These are phyloP conservation scores for Aphaenogaster floridana DNA, from an alignment of 1,140 invertebrate genomes.

Conservation along the genomic window DNA sequence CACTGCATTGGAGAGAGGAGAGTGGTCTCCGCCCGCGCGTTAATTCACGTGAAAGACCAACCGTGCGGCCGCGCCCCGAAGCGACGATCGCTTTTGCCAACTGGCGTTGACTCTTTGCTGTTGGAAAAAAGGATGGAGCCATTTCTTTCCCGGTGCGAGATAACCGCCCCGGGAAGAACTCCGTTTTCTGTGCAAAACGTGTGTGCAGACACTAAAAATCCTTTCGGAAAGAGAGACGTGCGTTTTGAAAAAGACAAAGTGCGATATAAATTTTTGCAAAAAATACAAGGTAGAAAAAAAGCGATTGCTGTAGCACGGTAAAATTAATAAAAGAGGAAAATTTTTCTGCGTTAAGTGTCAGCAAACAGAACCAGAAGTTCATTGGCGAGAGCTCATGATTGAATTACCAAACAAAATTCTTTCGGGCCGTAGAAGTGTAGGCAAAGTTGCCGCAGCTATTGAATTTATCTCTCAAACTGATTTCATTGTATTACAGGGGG, in stretches of 20 bases:
- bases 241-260: background rate
- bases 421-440: conserved; percentile 26
- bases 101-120: conserved; percentile 71
- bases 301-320: background rate
- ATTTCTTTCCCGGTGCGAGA: conserved; percentile 12
- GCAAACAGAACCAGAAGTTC: background rate
- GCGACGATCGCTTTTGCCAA: conserved; percentile 63
- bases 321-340: background rate
- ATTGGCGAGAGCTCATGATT: conserved; percentile 25
- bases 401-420: conserved; percentile 61
- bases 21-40: conserved; percentile 44
- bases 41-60: conserved; percentile 72
- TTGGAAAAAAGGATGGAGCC: conserved; percentile 32
- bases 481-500: conserved; percentile 60
- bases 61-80: conserved; percentile 39
- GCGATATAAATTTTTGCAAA: background rate
- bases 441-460: conserved; percentile 52
- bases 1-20: conserved; percentile 71
- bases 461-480: conserved; percentile 64
- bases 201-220: background rate
- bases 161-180: conserved; percentile 21
- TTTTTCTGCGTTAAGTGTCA: background rate
- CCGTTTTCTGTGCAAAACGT: background rate
- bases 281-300: background rate
- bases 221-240: background rate